Percentiles rank a stretch among this genome's conserved stretches.
phyloP scores from a whole-genome alignment of 2,888 invertebrate genomes.

The Drepana falcataria region DNA sequence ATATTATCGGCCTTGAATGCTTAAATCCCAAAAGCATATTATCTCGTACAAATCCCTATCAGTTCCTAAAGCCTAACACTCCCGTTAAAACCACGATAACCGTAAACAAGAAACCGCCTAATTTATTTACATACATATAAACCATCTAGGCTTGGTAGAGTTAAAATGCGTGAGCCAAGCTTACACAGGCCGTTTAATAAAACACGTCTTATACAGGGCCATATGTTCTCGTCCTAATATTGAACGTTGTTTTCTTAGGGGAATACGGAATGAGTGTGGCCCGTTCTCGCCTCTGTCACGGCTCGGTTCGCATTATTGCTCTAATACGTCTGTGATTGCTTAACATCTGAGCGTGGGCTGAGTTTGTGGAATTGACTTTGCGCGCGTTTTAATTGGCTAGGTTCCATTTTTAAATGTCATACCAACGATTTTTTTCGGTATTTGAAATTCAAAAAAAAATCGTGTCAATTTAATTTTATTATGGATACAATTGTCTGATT shows the following conservation, averaged over 20 bases:
- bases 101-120: conserved; percentile 10
- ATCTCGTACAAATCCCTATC: neutral
- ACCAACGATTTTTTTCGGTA: too few relatives aligned
- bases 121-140: conserved; percentile 15
- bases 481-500: too few relatives aligned
- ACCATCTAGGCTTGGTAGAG: conserved; percentile 11
- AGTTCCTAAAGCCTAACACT: neutral
- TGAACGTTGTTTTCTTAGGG: conserved; percentile 46
- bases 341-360: neutral
- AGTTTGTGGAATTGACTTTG: too few relatives aligned
- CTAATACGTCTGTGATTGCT: neutral
- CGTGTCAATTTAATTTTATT: too few relatives aligned
- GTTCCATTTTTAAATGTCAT: too few relatives aligned
- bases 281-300: conserved; percentile 22
- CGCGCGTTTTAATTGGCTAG: too few relatives aligned
- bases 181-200: conserved; percentile 41
- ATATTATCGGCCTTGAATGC: too few relatives aligned
- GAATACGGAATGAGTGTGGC: conserved; percentile 46
- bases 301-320: neutral
- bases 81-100: conserved; percentile 1
- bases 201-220: conserved; percentile 42
- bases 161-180: conserved; percentile 30
- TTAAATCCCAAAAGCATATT: neutral
- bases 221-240: conserved; percentile 47
- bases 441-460: too few relatives aligned